Conservation (phyloP, 2,113 vertebrate species). For the Peromyscus maniculatus region DNA sequence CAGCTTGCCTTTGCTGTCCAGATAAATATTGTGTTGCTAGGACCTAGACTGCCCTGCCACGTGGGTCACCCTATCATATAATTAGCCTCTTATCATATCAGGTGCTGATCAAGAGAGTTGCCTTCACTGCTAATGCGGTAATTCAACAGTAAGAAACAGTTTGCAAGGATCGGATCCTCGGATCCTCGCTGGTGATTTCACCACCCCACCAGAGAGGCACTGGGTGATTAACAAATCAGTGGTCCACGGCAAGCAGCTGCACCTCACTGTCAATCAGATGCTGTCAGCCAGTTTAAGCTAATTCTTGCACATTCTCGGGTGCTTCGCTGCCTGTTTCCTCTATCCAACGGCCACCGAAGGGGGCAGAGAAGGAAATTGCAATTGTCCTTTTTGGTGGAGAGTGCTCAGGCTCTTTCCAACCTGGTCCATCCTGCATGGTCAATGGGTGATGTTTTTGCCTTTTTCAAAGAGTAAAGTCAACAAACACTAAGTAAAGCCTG, state of each 20-base stretch:
- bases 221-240: fast-evolving
- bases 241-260: neutral
- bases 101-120: slow-evolving; percentile 58
- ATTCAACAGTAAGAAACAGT: slow-evolving; percentile 14
- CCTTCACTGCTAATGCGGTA: slow-evolving; percentile 51
- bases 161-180: neutral
- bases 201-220: neutral
- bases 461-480: neutral
- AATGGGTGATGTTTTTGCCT: neutral
- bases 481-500: neutral
- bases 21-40: slow-evolving; percentile 82
- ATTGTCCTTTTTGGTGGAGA: neutral
- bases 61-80: slow-evolving; percentile 70
- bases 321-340: fast-evolving
- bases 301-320: neutral
- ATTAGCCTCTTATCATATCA: slow-evolving; percentile 79
- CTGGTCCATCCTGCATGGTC: fast-evolving
- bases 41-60: slow-evolving; percentile 50
- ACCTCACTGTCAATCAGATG: neutral
- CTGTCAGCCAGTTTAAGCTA: too few species aligned
- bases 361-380: neutral
- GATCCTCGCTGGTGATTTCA: neutral
- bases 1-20: slow-evolving; percentile 59
- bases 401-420: fast-evolving
- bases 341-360: fast-evolving